Evolutionary conservation across 2,888 invertebrate species (phyloP).

Genomic region (Napeogenes inachia): DNA sequence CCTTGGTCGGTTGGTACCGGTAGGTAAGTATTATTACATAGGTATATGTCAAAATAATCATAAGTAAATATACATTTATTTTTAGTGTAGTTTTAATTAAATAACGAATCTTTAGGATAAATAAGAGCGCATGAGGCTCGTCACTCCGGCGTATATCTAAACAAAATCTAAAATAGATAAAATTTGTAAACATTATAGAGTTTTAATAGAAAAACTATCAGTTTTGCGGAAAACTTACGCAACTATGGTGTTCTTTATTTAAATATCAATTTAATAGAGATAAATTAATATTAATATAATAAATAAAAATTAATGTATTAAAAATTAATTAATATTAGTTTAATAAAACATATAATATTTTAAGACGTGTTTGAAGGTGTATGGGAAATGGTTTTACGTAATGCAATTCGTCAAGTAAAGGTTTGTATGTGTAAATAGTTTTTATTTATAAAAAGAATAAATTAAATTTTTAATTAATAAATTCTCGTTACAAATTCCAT

Average conservation of each 20-base stretch:
- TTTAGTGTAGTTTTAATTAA: no score
- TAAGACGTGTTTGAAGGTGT: background rate
- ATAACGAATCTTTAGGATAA: background rate
- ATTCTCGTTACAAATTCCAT: no score
- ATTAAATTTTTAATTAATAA: no score
- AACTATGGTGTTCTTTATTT: constrained; percentile 5
- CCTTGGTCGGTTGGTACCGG: no score
- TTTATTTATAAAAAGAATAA: no score
- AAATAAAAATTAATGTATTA: no score
- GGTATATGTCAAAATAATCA: no score
- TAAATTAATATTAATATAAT: no score
- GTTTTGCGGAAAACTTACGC: constrained; percentile 12
- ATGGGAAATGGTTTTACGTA: background rate
- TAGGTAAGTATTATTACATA: no score
- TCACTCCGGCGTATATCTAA: constrained; percentile 53
- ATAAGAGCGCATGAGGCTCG: constrained; percentile 25
- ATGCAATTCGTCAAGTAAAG: constrained; percentile 4
- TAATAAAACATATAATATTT: no score
- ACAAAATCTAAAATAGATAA: constrained; percentile 53
- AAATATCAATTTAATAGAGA: background rate
- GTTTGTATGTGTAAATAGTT: background rate
- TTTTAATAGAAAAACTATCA: constrained; percentile 15
- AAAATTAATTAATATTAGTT: no score
- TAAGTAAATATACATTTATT: no score
- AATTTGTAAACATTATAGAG: constrained; percentile 37